A percentile compares a stretch with the other conserved stretches of the same genome.
Conservation (phyloP, 2,888 invertebrate species). For the Campoplex nolae region DNA sequence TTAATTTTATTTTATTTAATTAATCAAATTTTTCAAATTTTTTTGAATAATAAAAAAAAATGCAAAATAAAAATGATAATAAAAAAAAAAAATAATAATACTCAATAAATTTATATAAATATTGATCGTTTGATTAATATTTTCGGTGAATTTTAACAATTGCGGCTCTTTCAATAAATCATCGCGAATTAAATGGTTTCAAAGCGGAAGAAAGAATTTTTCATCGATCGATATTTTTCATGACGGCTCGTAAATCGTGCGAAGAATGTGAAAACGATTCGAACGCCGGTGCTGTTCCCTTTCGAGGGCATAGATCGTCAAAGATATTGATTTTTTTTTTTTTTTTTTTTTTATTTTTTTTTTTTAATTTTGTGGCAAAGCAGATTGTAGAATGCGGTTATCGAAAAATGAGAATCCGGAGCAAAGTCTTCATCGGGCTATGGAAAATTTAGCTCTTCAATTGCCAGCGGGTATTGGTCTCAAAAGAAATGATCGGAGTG, state of each 20-base stretch:
- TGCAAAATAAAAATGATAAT: too few species aligned
- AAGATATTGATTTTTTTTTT: constrained; percentile 33
- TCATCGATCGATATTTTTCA: constrained; percentile 38
- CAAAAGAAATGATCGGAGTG: constrained; percentile 79
- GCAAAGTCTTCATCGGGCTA: constrained; percentile 69
- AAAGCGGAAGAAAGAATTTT: too few species aligned
- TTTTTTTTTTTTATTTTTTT: constrained; percentile 11
- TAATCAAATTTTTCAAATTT: background rate
- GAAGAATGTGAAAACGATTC: background rate
- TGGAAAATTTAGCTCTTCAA: constrained; percentile 69
- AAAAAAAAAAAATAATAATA: too few species aligned
- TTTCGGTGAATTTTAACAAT: too few species aligned
- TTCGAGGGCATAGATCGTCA: constrained; percentile 43
- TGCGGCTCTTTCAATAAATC: too few species aligned
- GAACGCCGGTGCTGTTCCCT: background rate
- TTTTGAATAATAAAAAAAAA: too few species aligned
- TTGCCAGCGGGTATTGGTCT: constrained; percentile 70
- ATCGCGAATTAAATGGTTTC: too few species aligned
- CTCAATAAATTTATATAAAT: too few species aligned
- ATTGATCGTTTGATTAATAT: too few species aligned
- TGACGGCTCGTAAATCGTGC: background rate
- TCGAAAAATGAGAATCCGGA: constrained; percentile 69
- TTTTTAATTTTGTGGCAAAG: background rate
- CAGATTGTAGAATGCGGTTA: constrained; percentile 73
- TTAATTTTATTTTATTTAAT: too few species aligned